A percentile compares a stretch with the other conserved stretches of the same genome.
These are phyloP conservation scores for Diuraphis noxia DNA, from an alignment of 1,140 invertebrate genomes.

Conservation along the genomic window DNA sequence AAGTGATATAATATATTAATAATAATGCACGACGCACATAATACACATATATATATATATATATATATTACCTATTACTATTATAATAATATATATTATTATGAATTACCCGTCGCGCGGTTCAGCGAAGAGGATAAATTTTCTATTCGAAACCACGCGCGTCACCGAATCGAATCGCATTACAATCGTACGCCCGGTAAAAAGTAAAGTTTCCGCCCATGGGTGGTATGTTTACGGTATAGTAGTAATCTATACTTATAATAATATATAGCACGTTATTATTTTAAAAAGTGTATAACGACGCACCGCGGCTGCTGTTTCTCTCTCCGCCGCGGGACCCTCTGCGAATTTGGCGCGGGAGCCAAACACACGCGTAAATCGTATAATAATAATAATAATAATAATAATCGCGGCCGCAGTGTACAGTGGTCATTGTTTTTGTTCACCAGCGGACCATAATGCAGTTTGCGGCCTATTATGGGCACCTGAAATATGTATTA, in stretches of 20 bases:
- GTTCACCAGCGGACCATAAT: conserved; percentile 18
- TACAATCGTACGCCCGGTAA: neutral
- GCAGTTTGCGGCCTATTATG: neutral
- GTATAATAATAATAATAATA: neutral
- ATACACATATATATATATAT: no score
- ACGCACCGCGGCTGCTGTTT: neutral
- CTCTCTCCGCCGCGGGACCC: neutral
- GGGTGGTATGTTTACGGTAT: conserved; percentile 40
- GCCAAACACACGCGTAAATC: neutral
- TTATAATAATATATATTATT: no score
- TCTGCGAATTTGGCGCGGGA: neutral
- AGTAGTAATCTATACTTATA: neutral
- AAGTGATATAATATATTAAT: neutral
- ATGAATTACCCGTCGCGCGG: conserved; percentile 13
- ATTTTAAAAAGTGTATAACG: neutral
- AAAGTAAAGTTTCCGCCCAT: conserved; percentile 52
- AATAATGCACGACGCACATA: neutral
- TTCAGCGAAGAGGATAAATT: conserved; percentile 31
- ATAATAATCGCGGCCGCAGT: neutral
- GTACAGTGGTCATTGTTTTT: conserved; percentile 33
- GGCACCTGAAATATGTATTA: neutral
- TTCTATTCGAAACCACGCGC: conserved; percentile 11
- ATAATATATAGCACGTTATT: neutral
- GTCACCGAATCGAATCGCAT: conserved; percentile 1
- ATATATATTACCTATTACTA: neutral